phyloP scores from a whole-genome alignment of 2,888 invertebrate species.

The Caenorhabditis afra region DNA sequence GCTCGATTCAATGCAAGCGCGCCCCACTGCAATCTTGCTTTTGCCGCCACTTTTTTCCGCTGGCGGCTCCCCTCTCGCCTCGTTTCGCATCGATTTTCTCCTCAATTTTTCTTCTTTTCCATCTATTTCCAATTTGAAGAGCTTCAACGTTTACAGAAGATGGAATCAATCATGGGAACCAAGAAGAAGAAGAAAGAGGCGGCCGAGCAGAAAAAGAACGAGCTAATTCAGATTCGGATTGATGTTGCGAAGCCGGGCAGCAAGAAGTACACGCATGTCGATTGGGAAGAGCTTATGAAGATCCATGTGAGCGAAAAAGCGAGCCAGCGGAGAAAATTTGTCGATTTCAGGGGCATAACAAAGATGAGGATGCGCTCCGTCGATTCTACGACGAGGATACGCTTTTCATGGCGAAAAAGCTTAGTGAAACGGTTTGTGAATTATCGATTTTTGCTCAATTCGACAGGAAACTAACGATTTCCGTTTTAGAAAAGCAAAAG shows the following conservation, averaged over 20 bases:
- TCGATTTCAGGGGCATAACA: conserved; percentile 33
- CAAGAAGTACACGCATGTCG: conserved; percentile 48
- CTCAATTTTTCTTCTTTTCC: not conserved
- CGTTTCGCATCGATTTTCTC: not conserved
- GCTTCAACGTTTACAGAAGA: conserved; percentile 6
- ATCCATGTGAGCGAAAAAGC: not conserved
- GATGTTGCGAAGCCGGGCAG: conserved; percentile 41
- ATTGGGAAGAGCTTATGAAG: conserved; percentile 33
- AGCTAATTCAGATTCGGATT: conserved; percentile 27
- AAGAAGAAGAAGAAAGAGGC: conserved; percentile 46
- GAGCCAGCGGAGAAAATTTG: not conserved
- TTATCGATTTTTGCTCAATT: not conserved
- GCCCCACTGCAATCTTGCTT: conserved; percentile 16
- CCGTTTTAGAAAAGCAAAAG: conserved; percentile 43
- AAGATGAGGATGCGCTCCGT: conserved; percentile 17
- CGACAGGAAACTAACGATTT: not conserved
- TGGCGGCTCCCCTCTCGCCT: not conserved
- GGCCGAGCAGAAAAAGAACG: conserved; percentile 12
- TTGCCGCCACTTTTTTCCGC: not conserved
- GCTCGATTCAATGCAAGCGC: conserved; percentile 20
- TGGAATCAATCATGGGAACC: conserved; percentile 25
- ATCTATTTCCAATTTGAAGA: not conserved
- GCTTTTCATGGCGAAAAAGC: conserved; percentile 33
- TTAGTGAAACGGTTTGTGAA: conserved; percentile 27
- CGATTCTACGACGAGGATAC: conserved; percentile 52